A percentile compares a stretch with the other conserved stretches of the same genome.
phyloP scores from a whole-genome alignment of 92 coral and sea anemone species.

The Chrysogorgia sp. region DNA sequence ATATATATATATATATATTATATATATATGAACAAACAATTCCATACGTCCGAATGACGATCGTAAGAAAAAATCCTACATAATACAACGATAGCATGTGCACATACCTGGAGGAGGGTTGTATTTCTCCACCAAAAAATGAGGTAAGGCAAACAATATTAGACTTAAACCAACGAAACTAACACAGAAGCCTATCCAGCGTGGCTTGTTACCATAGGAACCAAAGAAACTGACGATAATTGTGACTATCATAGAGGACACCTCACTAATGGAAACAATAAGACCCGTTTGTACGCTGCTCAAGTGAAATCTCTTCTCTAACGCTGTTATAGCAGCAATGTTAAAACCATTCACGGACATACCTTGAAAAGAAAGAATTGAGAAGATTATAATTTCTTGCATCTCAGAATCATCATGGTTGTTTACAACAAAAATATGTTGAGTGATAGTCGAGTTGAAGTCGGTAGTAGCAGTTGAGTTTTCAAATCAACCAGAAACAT shows the following conservation, averaged over 20 bases:
- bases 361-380: conserved; percentile 43
- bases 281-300: conserved; percentile 78
- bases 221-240: conserved; percentile 85
- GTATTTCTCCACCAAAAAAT: conserved; percentile 33
- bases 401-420: neutral
- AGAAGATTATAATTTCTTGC: neutral
- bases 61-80: too few species aligned
- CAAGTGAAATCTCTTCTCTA: conserved; percentile 81
- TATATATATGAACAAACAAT: too few species aligned
- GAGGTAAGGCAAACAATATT: conserved; percentile 26
- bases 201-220: conserved; percentile 73
- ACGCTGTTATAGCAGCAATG: conserved; percentile 62
- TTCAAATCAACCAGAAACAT: too few species aligned
- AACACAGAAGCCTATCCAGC: conserved; percentile 68
- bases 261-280: conserved; percentile 73
- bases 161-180: conserved; percentile 10
- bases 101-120: conserved; percentile 25
- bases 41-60: too few species aligned
- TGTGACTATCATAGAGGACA: conserved; percentile 66
- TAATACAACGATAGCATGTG: too few species aligned
- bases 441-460: too few species aligned
- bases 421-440: neutral
- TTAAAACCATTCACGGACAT: conserved; percentile 80
- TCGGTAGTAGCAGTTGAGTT: too few species aligned
- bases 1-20: too few species aligned